These are phyloP conservation scores for Ephestia elutella DNA, from an alignment of 1,140 invertebrate species.

Conservation along the genomic window DNA sequence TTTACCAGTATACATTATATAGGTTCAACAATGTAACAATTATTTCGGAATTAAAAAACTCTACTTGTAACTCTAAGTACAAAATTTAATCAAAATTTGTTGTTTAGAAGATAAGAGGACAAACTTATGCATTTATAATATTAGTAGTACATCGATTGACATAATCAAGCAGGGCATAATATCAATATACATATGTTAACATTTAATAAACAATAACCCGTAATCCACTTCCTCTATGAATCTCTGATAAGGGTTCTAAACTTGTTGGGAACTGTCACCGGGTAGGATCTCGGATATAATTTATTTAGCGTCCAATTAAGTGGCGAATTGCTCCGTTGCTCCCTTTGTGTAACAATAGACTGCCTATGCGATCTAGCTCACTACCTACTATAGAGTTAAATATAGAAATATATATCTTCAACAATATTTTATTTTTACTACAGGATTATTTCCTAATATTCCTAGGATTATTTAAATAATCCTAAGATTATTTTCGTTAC, in stretches of 20 bases:
- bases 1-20: too few species aligned
- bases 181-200: not conserved
- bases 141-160: too few species aligned
- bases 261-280: slow-evolving; percentile 13
- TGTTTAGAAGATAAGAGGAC: not conserved
- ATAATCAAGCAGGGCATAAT: not conserved
- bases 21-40: too few species aligned
- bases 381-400: too few species aligned
- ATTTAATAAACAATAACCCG: slow-evolving; percentile 10
- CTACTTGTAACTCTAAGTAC: too few species aligned
- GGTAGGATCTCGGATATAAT: slow-evolving; percentile 8
- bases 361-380: slow-evolving; percentile 1
- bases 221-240: slow-evolving; percentile 12
- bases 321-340: slow-evolving; percentile 8
- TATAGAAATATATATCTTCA: too few species aligned
- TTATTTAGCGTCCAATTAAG: slow-evolving; percentile 16
- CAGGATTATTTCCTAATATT: too few species aligned
- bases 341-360: slow-evolving; percentile 8
- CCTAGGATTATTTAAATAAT: too few species aligned
- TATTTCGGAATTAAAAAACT: too few species aligned
- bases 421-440: too few species aligned
- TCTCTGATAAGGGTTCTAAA: slow-evolving; percentile 13
- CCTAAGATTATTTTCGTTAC: too few species aligned
- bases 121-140: too few species aligned
- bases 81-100: not conserved